A percentile compares a stretch with the other conserved stretches of the same genome.
Conservation (phyloP, 2,797 vertebrate species). For the Aplochiton taeniatus region DNA sequence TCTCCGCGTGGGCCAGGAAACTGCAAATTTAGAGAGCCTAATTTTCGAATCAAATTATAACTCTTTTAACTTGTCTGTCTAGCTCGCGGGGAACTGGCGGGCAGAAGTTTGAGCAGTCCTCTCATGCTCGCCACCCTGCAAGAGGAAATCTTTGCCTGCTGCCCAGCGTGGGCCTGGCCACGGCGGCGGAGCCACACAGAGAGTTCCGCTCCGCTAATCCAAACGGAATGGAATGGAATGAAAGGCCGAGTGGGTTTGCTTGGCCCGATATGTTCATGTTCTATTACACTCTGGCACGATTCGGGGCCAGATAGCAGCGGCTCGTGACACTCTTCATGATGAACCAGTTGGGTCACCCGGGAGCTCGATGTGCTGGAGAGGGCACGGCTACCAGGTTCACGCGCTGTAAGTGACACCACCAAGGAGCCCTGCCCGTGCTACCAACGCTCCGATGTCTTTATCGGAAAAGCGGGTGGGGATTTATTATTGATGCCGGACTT, state of each 20-base stretch:
- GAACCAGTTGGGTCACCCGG: not conserved
- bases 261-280: conserved; percentile 59
- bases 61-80: conserved; percentile 59
- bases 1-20: conserved; percentile 51
- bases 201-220: conserved; percentile 57
- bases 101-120: conserved; percentile 63
- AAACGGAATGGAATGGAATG: conserved; percentile 60
- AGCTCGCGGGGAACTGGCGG: conserved; percentile 45
- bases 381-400: not conserved
- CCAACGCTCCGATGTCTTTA: not conserved
- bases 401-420: conserved; percentile 17
- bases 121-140: conserved; percentile 58
- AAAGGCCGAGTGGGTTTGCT: conserved; percentile 49
- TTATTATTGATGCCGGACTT: conserved; percentile 14
- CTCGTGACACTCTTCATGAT: conserved; percentile 2
- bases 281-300: conserved; percentile 47
- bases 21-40: conserved; percentile 67
- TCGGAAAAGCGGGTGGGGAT: conserved; percentile 8
- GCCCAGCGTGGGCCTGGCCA: conserved; percentile 41
- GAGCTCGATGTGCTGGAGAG: too few relatives aligned
- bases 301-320: conserved; percentile 41
- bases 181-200: conserved; percentile 50
- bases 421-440: not conserved
- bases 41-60: conserved; percentile 74
- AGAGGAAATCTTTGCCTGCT: conserved; percentile 46